Conservation (phyloP, 2,888 invertebrate genomes). For the Pristionchus maxplancki region DNA sequence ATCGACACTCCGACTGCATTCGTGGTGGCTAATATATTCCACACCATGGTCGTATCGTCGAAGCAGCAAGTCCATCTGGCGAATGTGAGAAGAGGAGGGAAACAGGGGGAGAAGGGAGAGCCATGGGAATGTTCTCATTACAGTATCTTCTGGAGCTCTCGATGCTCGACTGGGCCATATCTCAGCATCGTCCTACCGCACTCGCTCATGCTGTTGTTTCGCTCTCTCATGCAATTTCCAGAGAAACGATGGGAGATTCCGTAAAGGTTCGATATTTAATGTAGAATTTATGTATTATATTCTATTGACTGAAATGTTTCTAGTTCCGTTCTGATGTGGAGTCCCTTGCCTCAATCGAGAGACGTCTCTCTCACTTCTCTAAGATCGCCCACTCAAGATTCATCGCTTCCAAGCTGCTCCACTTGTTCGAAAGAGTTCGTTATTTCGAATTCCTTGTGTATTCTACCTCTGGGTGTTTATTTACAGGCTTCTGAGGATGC, state of each 20-base stretch:
- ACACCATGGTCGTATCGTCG: constrained; percentile 32
- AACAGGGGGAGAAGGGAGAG: neutral
- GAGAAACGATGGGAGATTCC: neutral
- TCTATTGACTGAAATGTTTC: neutral
- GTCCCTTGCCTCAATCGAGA: neutral
- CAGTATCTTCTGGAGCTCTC: constrained; percentile 52
- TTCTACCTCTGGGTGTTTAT: neutral
- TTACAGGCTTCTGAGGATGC: constrained; percentile 1
- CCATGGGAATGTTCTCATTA: neutral
- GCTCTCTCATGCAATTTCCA: constrained; percentile 30
- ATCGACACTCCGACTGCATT: constrained; percentile 49
- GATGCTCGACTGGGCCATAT: constrained; percentile 31
- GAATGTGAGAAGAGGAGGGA: constrained; percentile 33
- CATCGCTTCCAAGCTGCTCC: neutral
- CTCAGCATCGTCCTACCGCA: constrained; percentile 32
- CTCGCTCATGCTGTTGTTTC: constrained; percentile 42
- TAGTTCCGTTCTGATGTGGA: constrained; percentile 32
- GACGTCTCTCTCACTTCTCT: constrained; percentile 43
- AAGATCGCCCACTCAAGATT: neutral
- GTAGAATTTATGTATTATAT: neutral
- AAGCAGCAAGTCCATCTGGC: constrained; percentile 51
- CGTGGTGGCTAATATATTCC: constrained; percentile 36
- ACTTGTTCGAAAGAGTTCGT: neutral
- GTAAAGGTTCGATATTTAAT: neutral
- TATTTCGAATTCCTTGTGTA: neutral